Base-by-base conservation (phyloP, 1,140 invertebrate genomes). In the Drosophila lowei region DNA sequence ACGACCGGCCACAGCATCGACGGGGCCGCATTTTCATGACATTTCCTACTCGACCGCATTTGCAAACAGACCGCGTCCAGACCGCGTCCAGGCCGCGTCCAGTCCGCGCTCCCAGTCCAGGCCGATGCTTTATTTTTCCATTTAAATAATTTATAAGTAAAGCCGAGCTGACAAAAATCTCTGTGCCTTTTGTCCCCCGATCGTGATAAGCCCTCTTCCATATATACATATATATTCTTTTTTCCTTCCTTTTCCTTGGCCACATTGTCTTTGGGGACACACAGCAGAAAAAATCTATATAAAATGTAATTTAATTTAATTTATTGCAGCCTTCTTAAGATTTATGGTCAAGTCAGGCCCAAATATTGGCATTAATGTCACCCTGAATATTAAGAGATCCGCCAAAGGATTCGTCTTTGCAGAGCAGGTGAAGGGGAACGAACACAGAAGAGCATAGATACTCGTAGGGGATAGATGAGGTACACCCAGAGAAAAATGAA, bases 101-200 rank as follows among this genome's bases (percentile, higher is more conserved):
- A n/a, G 70, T 64, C 68, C 30, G 46, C 53, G 53, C 41, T 57
- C 53, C 8, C 47, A 11, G n/a, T 18, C 30, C 53, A 8, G 64
- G n/a, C 25, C 56, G 57, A 52, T 80, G 79, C 77, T 85, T 80
- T 77, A 80, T 86, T 77, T 80, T 79, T 76, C 55, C 72, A 79
- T 86, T 85, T 86, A 86, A 85, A 85, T 85, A 85, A 85, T 85
- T 85, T 85, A 85, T 86, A 85, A 85, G 81, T 76, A 62, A 67
- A 38, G 65, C 64, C 63, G 44, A 8, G 6, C 34, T 38, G 16
- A 28, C 38, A 68, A 85, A 85, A 85, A 85, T 86, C 68, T 77
- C 55, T 86, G 72, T 76, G 55, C 60, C 65, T 59, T 79, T 85
- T 84, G 81, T 80, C 73, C 43, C 50, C 59, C 76, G 81, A 86